Percentiles rank a stretch among this genome's conserved stretches.
These are phyloP conservation scores for Microcebus tavaratra DNA, from an alignment of 2,113 vertebrate species.

Conservation along the genomic window DNA sequence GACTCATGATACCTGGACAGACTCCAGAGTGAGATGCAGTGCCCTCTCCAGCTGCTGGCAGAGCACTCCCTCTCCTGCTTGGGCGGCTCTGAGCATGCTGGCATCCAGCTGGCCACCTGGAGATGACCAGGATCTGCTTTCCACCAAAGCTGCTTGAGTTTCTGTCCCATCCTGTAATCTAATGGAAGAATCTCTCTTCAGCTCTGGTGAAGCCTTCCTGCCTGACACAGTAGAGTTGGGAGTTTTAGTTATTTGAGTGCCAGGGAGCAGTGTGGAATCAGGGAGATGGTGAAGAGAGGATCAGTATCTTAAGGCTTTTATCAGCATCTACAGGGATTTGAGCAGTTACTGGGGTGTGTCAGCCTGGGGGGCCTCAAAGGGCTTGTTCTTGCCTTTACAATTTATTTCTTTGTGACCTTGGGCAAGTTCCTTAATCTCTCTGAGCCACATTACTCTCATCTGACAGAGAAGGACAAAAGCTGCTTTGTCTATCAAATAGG, in stretches of 20 bases:
- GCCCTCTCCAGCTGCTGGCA: not conserved
- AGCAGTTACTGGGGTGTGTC: not conserved
- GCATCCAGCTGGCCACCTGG: not conserved
- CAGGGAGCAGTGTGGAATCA: not conserved
- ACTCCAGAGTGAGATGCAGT: not conserved
- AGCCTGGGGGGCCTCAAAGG: not conserved
- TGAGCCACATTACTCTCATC: not conserved
- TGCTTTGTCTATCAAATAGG: not conserved
- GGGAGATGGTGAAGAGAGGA: not conserved
- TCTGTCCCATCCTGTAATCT: not conserved
- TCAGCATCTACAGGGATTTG: not conserved
- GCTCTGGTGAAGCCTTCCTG: not conserved
- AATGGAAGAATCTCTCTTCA: not conserved
- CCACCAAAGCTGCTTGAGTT: not conserved
- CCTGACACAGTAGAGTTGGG: not conserved
- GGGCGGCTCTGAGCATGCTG: not conserved
- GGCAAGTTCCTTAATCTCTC: not conserved
- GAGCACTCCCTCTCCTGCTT: not conserved
- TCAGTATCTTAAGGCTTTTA: not conserved
- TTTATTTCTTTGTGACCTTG: not conserved
- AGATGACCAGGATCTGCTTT: not conserved
- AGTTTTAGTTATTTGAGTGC: not conserved
- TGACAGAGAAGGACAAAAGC: not conserved
- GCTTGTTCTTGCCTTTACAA: not conserved
- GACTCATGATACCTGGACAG: slow-evolving; percentile 51